Evolutionary conservation across 37 sponge, comb jelly and placozoan genomes (phyloP).

Genomic region (Aplysina aerophoba): DNA sequence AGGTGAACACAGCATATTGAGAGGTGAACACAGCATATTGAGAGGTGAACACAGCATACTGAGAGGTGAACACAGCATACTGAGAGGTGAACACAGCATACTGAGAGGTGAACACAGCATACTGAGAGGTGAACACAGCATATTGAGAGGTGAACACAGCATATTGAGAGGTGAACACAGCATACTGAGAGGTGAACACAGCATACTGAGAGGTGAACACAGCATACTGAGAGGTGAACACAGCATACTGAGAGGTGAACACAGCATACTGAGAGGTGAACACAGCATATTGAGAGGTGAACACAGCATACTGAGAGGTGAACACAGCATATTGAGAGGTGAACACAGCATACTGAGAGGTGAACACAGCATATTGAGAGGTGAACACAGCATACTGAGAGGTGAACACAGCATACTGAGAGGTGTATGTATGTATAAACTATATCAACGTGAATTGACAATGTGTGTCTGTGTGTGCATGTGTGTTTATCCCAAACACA

Average conservation of each 20-base stretch:
- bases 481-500: slow-evolving; percentile 3
- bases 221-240: background rate
- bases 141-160: background rate
- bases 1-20: too few relatives aligned
- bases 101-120: background rate
- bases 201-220: background rate
- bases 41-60: too few relatives aligned
- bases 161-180: background rate
- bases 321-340: background rate
- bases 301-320: too few relatives aligned
- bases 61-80: background rate
- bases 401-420: background rate
- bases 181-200: background rate
- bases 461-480: slow-evolving; percentile 30
- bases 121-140: too few relatives aligned
- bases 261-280: too few relatives aligned
- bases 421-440: background rate
- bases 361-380: background rate
- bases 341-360: too few relatives aligned
- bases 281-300: background rate
- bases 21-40: background rate
- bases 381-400: background rate
- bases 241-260: background rate
- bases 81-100: too few relatives aligned
- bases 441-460: too few relatives aligned